Evolutionary conservation across 2,888 invertebrate species (phyloP).

Genomic region (Melikaiella ostensackeni): DNA sequence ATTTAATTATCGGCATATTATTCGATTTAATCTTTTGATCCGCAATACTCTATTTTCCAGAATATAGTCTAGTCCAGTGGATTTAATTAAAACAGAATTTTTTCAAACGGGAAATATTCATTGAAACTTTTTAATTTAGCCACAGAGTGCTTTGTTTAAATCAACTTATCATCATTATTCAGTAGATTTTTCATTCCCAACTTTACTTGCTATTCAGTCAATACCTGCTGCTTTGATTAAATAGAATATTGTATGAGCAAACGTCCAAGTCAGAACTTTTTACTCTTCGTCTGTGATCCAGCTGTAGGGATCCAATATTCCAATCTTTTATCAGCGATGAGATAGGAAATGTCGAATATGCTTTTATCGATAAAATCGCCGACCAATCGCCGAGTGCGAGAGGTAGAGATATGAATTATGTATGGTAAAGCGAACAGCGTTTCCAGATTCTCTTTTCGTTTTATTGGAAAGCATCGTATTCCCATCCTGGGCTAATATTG

Average conservation of each 20-base stretch:
- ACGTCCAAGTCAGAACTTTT: slow-evolving; percentile 13
- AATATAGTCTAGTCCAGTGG: neutral
- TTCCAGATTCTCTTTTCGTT: neutral
- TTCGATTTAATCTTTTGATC: no score
- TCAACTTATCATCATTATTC: neutral
- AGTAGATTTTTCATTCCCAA: neutral
- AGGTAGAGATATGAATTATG: slow-evolving; percentile 14
- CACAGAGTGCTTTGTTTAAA: neutral
- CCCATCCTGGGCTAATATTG: neutral
- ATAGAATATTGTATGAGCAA: slow-evolving; percentile 14
- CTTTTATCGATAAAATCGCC: slow-evolving; percentile 14
- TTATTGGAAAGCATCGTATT: slow-evolving; percentile 9
- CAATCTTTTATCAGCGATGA: slow-evolving; percentile 9
- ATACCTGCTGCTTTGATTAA: neutral
- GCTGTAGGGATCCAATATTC: neutral
- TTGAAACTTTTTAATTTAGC: neutral
- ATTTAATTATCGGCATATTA: no score
- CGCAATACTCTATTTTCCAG: neutral
- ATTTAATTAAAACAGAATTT: neutral
- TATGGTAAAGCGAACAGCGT: slow-evolving; percentile 10
- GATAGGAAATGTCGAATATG: slow-evolving; percentile 18
- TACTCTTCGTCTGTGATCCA: neutral
- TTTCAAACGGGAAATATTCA: neutral
- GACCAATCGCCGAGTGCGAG: slow-evolving; percentile 13
- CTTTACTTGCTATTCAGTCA: slow-evolving; percentile 1